A percentile compares a stretch with the other conserved stretches of the same genome.
Conservation (phyloP, 2,797 vertebrate genomes). For the Arvicola amphibius region DNA sequence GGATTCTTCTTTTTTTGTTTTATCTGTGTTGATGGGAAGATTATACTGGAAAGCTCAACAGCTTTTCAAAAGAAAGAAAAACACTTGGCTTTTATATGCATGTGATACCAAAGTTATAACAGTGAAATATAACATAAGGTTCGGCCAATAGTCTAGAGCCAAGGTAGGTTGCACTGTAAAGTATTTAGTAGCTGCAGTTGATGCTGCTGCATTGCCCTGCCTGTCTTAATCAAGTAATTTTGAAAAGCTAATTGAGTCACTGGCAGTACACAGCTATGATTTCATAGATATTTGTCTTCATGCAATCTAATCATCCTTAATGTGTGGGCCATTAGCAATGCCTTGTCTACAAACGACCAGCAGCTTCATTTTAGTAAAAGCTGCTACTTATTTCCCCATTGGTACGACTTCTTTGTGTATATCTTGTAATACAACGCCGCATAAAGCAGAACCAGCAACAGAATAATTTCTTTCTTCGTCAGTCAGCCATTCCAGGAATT, state of each 20-base stretch:
- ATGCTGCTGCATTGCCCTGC: constrained; percentile 47
- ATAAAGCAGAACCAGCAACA: background rate
- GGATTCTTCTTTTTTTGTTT: constrained; percentile 71
- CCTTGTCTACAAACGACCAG: background rate
- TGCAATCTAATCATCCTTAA: constrained; percentile 42
- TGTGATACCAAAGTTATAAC: constrained; percentile 62
- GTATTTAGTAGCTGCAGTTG: constrained; percentile 4
- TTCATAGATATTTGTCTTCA: constrained; percentile 45
- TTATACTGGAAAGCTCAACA: constrained; percentile 68
- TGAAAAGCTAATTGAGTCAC: constrained; percentile 60
- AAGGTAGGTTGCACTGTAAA: constrained; percentile 57
- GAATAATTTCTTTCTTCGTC: constrained; percentile 35
- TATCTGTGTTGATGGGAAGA: constrained; percentile 70
- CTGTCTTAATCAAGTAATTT: constrained; percentile 55
- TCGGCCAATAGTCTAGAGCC: constrained; percentile 50
- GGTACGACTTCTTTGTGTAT: constrained; percentile 6
- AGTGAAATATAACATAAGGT: constrained; percentile 66
- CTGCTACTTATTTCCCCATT: constrained; percentile 1
- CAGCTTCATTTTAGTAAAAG: background rate
- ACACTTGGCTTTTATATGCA: constrained; percentile 18
- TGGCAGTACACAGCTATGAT: background rate
- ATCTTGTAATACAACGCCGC: constrained; percentile 37
- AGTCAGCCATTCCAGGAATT: background rate
- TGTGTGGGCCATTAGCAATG: background rate
- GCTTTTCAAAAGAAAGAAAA: constrained; percentile 71